Conservation (phyloP, 2,113 vertebrate species). For the Trichechus manatus region DNA sequence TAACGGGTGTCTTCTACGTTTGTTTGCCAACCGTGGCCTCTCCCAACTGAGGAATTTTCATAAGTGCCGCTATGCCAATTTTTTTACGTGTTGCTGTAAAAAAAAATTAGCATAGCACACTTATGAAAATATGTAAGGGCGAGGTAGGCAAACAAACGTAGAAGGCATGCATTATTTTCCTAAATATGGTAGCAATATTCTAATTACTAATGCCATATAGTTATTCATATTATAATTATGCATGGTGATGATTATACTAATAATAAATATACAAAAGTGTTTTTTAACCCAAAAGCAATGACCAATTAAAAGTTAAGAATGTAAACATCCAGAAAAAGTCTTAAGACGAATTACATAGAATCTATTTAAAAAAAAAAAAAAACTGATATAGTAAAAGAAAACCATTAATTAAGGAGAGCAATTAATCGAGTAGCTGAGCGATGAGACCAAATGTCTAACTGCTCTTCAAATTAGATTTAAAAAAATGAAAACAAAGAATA, state of each 20-base stretch:
- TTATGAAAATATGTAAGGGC: no score
- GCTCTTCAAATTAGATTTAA: slow-evolving; percentile 7
- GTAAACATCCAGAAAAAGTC: not conserved
- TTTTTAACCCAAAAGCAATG: not conserved
- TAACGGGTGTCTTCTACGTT: no score
- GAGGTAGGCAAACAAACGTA: no score
- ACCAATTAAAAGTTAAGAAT: not conserved
- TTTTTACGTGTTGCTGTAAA: no score
- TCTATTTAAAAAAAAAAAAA: not conserved
- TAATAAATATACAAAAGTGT: not conserved
- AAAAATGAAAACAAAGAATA: slow-evolving; percentile 33
- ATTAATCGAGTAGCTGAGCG: not conserved
- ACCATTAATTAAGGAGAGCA: not conserved
- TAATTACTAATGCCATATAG: not conserved
- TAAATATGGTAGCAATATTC: not conserved
- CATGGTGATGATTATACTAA: not conserved
- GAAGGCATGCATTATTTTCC: no score
- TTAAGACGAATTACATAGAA: not conserved
- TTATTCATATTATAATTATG: not conserved
- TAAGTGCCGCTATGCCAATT: no score
- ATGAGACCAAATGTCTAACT: not conserved
- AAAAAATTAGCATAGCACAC: no score
- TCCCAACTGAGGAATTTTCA: no score
- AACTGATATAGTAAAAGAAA: not conserved
- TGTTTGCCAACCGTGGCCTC: no score